Conservation (phyloP, 2,113 vertebrate genomes). For the Hippocampus mohnikei region DNA sequence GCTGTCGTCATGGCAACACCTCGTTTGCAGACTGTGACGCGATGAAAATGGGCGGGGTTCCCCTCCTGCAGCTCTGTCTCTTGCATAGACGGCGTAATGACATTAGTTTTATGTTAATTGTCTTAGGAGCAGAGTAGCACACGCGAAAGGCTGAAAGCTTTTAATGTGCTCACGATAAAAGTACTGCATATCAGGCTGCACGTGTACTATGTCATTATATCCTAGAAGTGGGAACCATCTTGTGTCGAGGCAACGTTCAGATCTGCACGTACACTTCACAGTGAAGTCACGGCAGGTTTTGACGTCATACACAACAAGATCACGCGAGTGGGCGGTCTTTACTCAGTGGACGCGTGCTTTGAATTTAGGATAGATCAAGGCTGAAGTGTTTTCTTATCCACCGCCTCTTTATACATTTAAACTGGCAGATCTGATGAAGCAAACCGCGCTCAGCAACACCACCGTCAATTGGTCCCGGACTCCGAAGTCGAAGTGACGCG, state of each 20-base stretch:
- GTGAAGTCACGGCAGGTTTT: neutral
- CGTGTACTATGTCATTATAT: neutral
- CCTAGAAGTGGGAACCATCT: conserved; percentile 7
- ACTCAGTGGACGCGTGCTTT: neutral
- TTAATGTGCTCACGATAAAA: neutral
- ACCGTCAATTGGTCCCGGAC: conserved; percentile 46
- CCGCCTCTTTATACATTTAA: neutral
- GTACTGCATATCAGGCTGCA: neutral
- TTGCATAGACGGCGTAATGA: neutral
- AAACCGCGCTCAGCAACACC: conserved; percentile 10
- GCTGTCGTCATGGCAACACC: conserved; percentile 55
- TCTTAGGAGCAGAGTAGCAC: neutral
- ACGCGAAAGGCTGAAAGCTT: neutral
- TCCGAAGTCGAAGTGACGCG: conserved; percentile 50
- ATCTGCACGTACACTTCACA: conserved; percentile 50
- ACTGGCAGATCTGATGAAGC: neutral
- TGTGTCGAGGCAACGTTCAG: conserved; percentile 20
- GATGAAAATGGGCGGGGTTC: conserved; percentile 5
- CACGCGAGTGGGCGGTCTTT: no score
- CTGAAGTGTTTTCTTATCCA: neutral
- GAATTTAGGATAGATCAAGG: neutral
- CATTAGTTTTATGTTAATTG: conserved; percentile 7
- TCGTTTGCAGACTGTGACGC: conserved; percentile 43
- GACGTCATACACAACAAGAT: conserved; percentile 4
- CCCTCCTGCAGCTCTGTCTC: neutral